Percentiles rank a stretch among this genome's conserved stretches.
phyloP scores from a whole-genome alignment of 2,888 invertebrate genomes.

The Chironomus tentans region DNA sequence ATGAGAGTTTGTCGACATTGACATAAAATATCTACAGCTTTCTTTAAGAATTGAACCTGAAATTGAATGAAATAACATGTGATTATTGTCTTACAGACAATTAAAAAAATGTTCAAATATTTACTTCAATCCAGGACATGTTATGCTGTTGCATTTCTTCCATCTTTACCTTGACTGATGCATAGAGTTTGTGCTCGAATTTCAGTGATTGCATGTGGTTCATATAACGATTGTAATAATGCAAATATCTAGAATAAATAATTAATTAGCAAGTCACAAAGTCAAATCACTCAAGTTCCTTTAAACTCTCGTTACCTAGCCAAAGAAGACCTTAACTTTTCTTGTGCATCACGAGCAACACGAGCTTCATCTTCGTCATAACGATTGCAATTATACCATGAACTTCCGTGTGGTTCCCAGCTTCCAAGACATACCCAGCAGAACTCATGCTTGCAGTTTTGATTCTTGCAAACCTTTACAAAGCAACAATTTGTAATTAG shows the following conservation, averaged over 20 bases:
- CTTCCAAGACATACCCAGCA: constrained; percentile 99
- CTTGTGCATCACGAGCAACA: constrained; percentile 92
- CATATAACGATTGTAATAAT: constrained; percentile 98
- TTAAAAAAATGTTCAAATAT: constrained; percentile 1
- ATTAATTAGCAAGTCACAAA: background rate
- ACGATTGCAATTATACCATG: constrained; percentile 97
- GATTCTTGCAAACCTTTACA: constrained; percentile 75
- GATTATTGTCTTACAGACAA: background rate
- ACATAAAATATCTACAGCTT: constrained; percentile 94
- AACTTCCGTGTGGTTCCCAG: constrained; percentile 97
- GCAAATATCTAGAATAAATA: constrained; percentile 64
- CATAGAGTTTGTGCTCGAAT: constrained; percentile 94
- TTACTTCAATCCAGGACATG: constrained; percentile 98
- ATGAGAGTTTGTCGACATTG: constrained; percentile 95
- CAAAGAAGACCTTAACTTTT: constrained; percentile 83
- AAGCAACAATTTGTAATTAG: background rate
- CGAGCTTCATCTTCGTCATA: constrained; percentile 96
- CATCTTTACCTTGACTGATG: constrained; percentile 95
- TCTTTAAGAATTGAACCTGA: constrained; percentile 92
- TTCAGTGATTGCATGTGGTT: constrained; percentile 98
- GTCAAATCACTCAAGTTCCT: background rate
- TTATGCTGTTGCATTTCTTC: constrained; percentile 99
- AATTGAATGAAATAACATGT: constrained; percentile 27
- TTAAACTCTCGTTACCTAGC: constrained; percentile 55
- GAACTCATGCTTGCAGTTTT: constrained; percentile 95